Conservation (phyloP, 2,888 invertebrate genomes). For the Epirrita christyi region DNA sequence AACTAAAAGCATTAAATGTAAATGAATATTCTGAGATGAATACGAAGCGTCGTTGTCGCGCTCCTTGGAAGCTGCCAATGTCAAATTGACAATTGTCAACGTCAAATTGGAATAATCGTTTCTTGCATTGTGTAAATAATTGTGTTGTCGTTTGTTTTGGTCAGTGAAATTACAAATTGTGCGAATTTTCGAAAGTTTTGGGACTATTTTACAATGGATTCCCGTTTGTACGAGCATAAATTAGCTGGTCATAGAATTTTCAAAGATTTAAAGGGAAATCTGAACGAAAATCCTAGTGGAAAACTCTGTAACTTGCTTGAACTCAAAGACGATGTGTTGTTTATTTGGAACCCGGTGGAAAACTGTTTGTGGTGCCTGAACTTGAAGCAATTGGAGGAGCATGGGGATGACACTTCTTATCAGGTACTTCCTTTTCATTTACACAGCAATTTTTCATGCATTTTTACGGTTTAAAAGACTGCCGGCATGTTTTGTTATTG, state of each 20-base stretch:
- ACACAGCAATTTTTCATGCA: background rate
- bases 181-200: background rate
- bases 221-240: slow-evolving; percentile 83
- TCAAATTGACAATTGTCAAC: too few relatives aligned
- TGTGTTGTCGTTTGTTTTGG: background rate
- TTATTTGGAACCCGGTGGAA: slow-evolving; percentile 87
- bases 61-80: slow-evolving; percentile 1
- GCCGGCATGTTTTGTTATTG: slow-evolving; percentile 17
- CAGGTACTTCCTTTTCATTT: slow-evolving; percentile 85
- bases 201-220: slow-evolving; percentile 76
- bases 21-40: too few relatives aligned
- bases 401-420: slow-evolving; percentile 80
- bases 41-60: too few relatives aligned
- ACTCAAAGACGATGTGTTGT: slow-evolving; percentile 87
- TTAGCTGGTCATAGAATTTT: slow-evolving; percentile 86
- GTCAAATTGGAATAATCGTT: too few relatives aligned
- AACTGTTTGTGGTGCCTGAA: slow-evolving; percentile 87
- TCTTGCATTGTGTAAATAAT: too few relatives aligned
- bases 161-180: background rate
- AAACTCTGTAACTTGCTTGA: slow-evolving; percentile 87
- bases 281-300: slow-evolving; percentile 77
- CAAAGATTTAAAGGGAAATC: slow-evolving; percentile 81
- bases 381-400: slow-evolving; percentile 77
- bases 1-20: too few relatives aligned
- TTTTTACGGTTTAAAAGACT: background rate